Base-by-base conservation (phyloP, 2,113 vertebrate genomes). In the Rynchops niger region DNA sequence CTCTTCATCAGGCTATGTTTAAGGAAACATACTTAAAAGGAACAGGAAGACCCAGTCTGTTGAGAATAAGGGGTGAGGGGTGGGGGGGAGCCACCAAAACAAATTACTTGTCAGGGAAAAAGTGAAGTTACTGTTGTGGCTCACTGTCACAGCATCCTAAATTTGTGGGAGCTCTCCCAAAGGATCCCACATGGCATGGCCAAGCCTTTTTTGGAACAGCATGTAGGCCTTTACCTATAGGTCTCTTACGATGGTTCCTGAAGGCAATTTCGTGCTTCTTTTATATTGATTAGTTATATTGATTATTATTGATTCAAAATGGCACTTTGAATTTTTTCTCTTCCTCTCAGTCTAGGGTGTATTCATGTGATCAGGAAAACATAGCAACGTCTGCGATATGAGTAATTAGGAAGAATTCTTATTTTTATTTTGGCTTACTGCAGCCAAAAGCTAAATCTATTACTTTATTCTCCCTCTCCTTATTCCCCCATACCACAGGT, bases 121-220 rank as follows among this genome's bases (percentile, higher is more conserved):
- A 52, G 45, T 12, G n/a, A 78, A 18, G 5, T 21, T 45, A 8
- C 12, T 32, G 25, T 38, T 78, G 49, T 59, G 36, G 29, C 16
- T 53, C 9, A 3, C 20, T 83, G 23, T 67, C 49, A 15, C 19
- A 50, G 17, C 20, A 67, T 50, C 7, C 15, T 58, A 22, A 91
- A 42, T 15, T 86, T n/a, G 11, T 50, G 59, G 49, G 43, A 56
- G 14, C 53, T 77, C 30, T 66, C 34, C 15, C 18, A 34, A 15
- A 61, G 0, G 2, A 42, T 66, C 10, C 65, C 40, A 9, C 0
- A 1, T 25, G 36, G 16, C 45, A 42, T 52, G 34, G 50, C 14
- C 58, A 56, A 61, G 26, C 6, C 3, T 49, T 73, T 71, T 76
- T 45, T n/a, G 6, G 32, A 83, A 61, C 5, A 20, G 6, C 14